phyloP scores from a whole-genome alignment of 1,140 invertebrate genomes.

The Pemphigus obesinymphae region DNA sequence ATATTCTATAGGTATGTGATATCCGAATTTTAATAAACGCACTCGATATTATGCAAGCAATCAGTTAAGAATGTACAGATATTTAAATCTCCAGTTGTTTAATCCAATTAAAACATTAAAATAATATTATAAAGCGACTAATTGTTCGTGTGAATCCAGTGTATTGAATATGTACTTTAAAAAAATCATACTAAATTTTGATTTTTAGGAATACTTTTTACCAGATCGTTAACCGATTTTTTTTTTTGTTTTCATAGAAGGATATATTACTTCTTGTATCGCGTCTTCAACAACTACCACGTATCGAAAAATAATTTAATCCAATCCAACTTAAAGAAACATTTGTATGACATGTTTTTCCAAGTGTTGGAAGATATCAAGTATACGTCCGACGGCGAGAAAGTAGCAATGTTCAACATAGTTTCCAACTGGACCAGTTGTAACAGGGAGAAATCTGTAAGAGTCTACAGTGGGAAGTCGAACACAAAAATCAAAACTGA shows the following conservation, averaged over 20 bases:
- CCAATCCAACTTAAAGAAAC: background rate
- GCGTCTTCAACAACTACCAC: slow-evolving; percentile 9
- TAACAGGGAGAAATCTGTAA: background rate
- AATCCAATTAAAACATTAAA: too few species aligned
- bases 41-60: too few species aligned
- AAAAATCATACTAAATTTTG: too few species aligned
- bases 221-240: too few species aligned
- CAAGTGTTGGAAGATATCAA: slow-evolving; percentile 2
- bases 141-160: too few species aligned
- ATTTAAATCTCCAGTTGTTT: too few species aligned
- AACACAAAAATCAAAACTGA: background rate
- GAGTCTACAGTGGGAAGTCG: slow-evolving; percentile 8
- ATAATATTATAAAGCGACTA: too few species aligned
- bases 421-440: slow-evolving; percentile 3
- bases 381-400: background rate
- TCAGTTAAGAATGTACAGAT: too few species aligned
- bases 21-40: too few species aligned
- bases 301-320: background rate
- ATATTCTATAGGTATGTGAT: too few species aligned
- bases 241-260: background rate
- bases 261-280: slow-evolving; percentile 16
- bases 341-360: background rate
- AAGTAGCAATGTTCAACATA: background rate
- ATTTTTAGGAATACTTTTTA: too few species aligned
- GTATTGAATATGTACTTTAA: too few species aligned